Percentiles rank a stretch among this genome's conserved stretches.
phyloP scores from a whole-genome alignment of 2,113 vertebrate species.

The Onychostruthus taczanowskii region DNA sequence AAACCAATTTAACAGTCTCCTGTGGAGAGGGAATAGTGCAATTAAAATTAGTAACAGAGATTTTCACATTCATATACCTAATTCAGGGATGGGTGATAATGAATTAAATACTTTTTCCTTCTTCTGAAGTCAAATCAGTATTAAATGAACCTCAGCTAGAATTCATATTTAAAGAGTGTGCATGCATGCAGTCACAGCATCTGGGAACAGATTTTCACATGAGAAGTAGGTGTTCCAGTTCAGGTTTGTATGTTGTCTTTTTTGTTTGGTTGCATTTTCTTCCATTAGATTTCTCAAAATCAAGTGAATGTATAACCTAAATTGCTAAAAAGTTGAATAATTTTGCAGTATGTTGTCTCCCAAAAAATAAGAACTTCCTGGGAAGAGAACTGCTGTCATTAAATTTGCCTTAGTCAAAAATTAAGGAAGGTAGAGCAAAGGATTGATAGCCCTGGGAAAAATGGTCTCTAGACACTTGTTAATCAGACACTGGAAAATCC shows the following conservation, averaged over 20 bases:
- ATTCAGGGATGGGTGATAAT: conserved; percentile 78
- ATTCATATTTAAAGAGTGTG: conserved; percentile 55
- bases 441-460: conserved; percentile 45
- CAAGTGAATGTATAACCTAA: not conserved
- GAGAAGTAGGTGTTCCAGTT: not conserved
- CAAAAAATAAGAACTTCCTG: not conserved
- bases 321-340: not conserved
- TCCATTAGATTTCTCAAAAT: not conserved
- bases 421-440: conserved; percentile 37
- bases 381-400: conserved; percentile 10
- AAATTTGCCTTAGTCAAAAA: conserved; percentile 51
- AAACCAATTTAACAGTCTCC: conserved; percentile 81
- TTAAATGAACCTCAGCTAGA: conserved; percentile 61
- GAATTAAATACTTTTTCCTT: conserved; percentile 80
- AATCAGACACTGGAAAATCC: conserved; percentile 61
- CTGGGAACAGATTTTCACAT: not conserved
- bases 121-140: conserved; percentile 71
- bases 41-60: conserved; percentile 86
- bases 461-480: conserved; percentile 59
- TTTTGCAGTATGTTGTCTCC: not conserved
- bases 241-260: not conserved
- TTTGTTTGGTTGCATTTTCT: not conserved
- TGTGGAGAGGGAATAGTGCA: conserved; percentile 81
- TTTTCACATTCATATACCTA: conserved; percentile 80
- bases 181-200: not conserved